Conservation (phyloP, 1,140 invertebrate genomes). For the Acromyrmex charruanus region DNA sequence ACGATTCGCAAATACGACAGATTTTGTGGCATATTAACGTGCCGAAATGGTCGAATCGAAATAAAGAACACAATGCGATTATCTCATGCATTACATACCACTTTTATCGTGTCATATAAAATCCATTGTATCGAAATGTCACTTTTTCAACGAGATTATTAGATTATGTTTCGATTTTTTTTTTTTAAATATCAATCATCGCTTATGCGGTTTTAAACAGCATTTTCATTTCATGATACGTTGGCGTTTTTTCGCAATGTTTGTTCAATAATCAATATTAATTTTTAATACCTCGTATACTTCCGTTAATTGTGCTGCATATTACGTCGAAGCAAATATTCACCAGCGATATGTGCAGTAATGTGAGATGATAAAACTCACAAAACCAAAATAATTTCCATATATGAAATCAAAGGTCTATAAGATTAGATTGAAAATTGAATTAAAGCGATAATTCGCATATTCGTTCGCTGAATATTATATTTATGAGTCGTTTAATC, state of each 20-base stretch:
- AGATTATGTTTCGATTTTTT: not conserved
- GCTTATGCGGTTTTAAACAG: not conserved
- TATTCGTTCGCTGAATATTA: slow-evolving; percentile 34
- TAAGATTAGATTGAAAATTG: slow-evolving; percentile 52
- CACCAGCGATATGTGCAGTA: not conserved
- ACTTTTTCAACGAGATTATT: not conserved
- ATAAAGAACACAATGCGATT: not conserved
- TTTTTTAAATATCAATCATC: not conserved
- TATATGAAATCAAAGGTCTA: slow-evolving; percentile 15
- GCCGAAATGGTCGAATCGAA: too few species aligned
- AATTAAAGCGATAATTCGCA: slow-evolving; percentile 39
- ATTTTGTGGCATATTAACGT: slow-evolving; percentile 5
- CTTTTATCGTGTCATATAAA: not conserved
- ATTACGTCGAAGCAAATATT: slow-evolving; percentile 19
- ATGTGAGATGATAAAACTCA: slow-evolving; percentile 35
- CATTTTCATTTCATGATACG: slow-evolving; percentile 2
- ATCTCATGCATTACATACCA: not conserved
- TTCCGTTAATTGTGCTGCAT: slow-evolving; percentile 13
- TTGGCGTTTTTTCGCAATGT: slow-evolving; percentile 1
- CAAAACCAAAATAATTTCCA: slow-evolving; percentile 6
- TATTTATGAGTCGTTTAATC: slow-evolving; percentile 61
- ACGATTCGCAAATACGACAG: not conserved
- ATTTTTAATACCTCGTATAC: slow-evolving; percentile 30
- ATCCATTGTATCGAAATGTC: slow-evolving; percentile 9
- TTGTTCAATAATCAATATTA: slow-evolving; percentile 35